Evolutionary conservation across 2,797 vertebrate genomes (phyloP).

Genomic region (Chelmon rostratus): DNA sequence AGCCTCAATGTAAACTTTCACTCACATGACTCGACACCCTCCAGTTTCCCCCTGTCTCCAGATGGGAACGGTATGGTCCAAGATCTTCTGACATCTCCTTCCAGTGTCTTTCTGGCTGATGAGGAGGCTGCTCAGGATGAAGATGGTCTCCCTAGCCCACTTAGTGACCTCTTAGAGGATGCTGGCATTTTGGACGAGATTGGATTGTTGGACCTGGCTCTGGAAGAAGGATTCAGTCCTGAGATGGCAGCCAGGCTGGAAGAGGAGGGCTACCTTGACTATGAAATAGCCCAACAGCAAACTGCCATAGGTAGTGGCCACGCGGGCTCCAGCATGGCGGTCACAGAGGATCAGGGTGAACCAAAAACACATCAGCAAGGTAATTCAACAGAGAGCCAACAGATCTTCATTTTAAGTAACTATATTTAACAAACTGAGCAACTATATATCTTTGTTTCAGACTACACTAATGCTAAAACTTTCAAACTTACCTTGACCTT

Average conservation of each 20-base stretch:
- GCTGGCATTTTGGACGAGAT: constrained; percentile 91
- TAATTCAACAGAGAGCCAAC: constrained; percentile 10
- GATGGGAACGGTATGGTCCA: constrained; percentile 11
- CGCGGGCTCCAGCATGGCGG: background rate
- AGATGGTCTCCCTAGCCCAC: constrained; percentile 75
- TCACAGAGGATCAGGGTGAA: constrained; percentile 39
- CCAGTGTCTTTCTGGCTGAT: constrained; percentile 36
- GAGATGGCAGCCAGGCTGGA: constrained; percentile 87
- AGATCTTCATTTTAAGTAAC: background rate
- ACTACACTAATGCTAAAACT: background rate
- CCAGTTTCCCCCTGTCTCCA: constrained; percentile 14
- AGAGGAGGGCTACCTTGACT: constrained; percentile 53
- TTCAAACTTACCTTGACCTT: background rate
- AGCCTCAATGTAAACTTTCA: constrained; percentile 22
- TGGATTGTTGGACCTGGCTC: constrained; percentile 89
- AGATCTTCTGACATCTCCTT: constrained; percentile 25
- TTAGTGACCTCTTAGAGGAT: constrained; percentile 75
- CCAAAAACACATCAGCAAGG: constrained; percentile 37
- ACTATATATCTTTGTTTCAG: background rate
- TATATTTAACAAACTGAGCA: constrained; percentile 3
- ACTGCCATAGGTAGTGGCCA: background rate
- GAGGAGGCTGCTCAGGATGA: constrained; percentile 50
- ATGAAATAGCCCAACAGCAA: constrained; percentile 19
- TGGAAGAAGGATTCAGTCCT: constrained; percentile 91
- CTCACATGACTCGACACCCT: background rate